Percentiles rank a stretch among this genome's conserved stretches.
Conservation (phyloP, 2,797 vertebrate genomes). For the Eremophila alpestris region DNA sequence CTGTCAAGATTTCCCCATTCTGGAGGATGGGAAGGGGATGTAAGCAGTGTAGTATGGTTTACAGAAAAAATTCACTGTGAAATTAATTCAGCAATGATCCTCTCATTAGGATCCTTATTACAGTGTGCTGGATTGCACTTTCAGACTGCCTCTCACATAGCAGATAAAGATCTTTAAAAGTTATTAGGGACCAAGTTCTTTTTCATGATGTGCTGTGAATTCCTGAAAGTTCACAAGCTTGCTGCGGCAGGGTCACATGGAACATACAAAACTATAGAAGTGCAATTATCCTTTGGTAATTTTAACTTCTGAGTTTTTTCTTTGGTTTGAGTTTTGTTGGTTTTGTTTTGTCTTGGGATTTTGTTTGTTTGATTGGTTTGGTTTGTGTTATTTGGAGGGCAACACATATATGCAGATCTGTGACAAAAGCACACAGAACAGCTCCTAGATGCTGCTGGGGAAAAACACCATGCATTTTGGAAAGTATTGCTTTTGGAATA, state of each 20-base stretch:
- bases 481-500: not conserved
- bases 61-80: not conserved
- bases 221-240: not conserved
- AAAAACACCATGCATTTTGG: not conserved
- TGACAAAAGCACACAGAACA: not conserved
- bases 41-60: not conserved
- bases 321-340: not conserved
- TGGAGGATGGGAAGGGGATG: not conserved
- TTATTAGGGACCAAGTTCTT: not conserved
- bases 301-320: not conserved
- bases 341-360: not conserved
- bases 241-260: not conserved
- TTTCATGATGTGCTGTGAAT: not conserved
- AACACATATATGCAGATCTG: not conserved
- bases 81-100: not conserved
- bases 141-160: not conserved
- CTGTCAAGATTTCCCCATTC: not conserved
- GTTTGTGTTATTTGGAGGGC: not conserved
- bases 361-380: not conserved
- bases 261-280: not conserved
- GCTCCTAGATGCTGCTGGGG: not conserved
- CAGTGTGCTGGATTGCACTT: not conserved
- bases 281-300: not conserved
- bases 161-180: not conserved
- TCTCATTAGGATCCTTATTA: not conserved